Conservation (phyloP, 2,113 vertebrate genomes). For the Elachura formosa region DNA sequence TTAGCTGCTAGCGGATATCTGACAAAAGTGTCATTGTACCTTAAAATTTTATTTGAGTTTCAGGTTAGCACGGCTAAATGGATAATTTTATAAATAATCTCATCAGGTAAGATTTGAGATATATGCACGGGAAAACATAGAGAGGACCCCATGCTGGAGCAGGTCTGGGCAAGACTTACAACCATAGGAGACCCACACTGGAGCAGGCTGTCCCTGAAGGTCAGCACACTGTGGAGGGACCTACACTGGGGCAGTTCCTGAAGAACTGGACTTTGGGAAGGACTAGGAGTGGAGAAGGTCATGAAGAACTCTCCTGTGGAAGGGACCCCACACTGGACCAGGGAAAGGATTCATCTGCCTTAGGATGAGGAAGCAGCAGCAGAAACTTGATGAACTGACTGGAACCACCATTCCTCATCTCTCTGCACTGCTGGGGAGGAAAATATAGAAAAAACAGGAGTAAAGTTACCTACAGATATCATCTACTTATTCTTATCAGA, state of each 20-base stretch:
- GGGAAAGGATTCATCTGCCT: background rate
- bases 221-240: rapidly evolving
- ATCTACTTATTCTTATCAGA: too few relatives aligned
- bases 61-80: background rate
- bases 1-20: background rate
- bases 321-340: background rate
- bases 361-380: background rate
- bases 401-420: background rate
- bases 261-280: background rate
- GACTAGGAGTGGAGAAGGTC: background rate
- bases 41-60: background rate
- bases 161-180: background rate
- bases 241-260: background rate
- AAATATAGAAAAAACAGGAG: background rate
- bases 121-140: background rate
- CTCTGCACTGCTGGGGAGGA: background rate
- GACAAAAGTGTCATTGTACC: background rate
- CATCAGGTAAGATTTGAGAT: background rate
- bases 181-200: background rate
- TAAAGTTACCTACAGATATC: background rate
- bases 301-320: background rate
- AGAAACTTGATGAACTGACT: background rate
- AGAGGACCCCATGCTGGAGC: background rate
- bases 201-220: background rate
- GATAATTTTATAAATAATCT: background rate